Evolutionary conservation across 2,888 invertebrate species (phyloP).

Genomic region (Agrochola litura): DNA sequence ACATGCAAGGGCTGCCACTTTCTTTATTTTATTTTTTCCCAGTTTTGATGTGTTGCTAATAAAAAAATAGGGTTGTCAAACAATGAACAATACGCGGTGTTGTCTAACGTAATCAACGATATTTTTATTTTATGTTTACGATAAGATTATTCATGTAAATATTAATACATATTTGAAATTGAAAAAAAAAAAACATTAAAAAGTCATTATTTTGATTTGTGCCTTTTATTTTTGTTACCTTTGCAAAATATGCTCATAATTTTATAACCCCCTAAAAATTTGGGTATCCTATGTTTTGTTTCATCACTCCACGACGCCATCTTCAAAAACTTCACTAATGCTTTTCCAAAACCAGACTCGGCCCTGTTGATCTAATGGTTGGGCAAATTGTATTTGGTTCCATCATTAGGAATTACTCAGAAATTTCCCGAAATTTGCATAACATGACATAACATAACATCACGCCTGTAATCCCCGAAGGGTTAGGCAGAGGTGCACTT

Average conservation of each 20-base stretch:
- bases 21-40: neutral
- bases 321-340: neutral
- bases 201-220: conserved; percentile 67
- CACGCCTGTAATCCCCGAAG: no score
- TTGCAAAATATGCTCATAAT: neutral
- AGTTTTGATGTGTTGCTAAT: conserved; percentile 39
- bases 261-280: neutral
- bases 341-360: neutral
- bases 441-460: no score
- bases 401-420: no score
- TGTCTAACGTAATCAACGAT: conserved; percentile 69
- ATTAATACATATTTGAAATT: conserved; percentile 74
- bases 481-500: no score
- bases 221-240: conserved; percentile 44
- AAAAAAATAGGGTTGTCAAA: conserved; percentile 55
- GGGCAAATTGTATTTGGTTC: no score
- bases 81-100: conserved; percentile 70
- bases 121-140: conserved; percentile 70
- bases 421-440: no score
- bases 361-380: no score
- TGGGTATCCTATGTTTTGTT: neutral
- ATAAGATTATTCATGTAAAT: conserved; percentile 75
- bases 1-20: neutral
- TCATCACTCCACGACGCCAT: no score
- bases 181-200: conserved; percentile 65